Percentiles rank a stretch among this genome's conserved stretches.
Evolutionary conservation across 1,140 invertebrate species (phyloP).

Genomic region (Adoxophyes honmai): DNA sequence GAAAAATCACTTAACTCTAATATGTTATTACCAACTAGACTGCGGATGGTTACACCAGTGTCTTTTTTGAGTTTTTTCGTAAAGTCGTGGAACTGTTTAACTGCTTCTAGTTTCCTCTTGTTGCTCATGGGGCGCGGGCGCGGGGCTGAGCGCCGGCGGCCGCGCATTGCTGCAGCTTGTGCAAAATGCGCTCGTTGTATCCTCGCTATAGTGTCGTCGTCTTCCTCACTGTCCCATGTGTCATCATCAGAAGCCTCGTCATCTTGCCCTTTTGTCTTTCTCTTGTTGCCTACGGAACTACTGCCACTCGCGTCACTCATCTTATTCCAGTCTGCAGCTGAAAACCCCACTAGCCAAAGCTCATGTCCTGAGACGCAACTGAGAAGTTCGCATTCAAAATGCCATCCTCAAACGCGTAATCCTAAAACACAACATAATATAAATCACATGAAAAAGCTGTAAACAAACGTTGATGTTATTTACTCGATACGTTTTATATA

Average conservation of each 20-base stretch:
- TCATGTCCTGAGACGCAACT: slow-evolving; percentile 5
- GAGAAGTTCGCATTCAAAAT: neutral
- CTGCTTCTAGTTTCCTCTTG: slow-evolving; percentile 72
- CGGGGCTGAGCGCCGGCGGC: slow-evolving; percentile 45
- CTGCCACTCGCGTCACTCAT: slow-evolving; percentile 57
- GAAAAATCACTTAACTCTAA: slow-evolving; percentile 73
- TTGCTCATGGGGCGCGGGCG: slow-evolving; percentile 58
- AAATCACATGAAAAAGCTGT: neutral
- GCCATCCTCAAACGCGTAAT: neutral
- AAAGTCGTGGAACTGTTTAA: slow-evolving; percentile 72
- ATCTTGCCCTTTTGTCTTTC: slow-evolving; percentile 42
- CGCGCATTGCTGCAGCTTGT: slow-evolving; percentile 61
- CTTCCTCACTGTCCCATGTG: slow-evolving; percentile 60
- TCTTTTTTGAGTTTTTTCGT: slow-evolving; percentile 76
- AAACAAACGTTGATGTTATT: slow-evolving; percentile 22
- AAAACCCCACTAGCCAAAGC: neutral
- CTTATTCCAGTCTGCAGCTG: slow-evolving; percentile 17
- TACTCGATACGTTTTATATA: slow-evolving; percentile 17
- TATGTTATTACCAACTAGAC: slow-evolving; percentile 71
- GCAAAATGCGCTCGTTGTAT: slow-evolving; percentile 68
- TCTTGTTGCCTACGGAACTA: slow-evolving; percentile 50
- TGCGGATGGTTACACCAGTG: slow-evolving; percentile 71
- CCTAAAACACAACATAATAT: neutral
- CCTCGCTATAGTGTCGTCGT: slow-evolving; percentile 67
- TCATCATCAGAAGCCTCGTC: slow-evolving; percentile 63